phyloP scores from a whole-genome alignment of 2,797 vertebrate species.

The Enteromius anoplus region DNA sequence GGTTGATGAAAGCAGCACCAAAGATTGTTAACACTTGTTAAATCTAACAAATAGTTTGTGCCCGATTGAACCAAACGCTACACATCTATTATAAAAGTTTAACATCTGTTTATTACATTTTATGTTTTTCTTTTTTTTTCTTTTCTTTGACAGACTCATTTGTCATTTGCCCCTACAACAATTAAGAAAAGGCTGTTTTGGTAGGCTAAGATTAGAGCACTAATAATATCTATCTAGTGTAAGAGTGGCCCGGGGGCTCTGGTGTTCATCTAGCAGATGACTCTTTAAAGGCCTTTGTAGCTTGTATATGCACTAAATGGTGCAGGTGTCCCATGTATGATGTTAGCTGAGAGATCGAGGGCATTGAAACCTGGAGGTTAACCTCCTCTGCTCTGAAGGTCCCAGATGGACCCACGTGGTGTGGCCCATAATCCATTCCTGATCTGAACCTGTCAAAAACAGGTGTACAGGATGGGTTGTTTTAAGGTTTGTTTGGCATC shows the following conservation, averaged over 20 bases:
- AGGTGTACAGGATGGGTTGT: not conserved
- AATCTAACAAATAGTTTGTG: too few species aligned
- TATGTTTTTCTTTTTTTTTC: too few species aligned
- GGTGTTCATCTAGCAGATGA: not conserved
- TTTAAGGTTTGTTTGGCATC: not conserved
- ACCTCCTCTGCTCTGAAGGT: not conserved
- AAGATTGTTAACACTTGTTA: too few species aligned
- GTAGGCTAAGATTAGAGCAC: not conserved
- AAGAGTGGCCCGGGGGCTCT: not conserved
- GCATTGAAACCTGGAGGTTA: not conserved
- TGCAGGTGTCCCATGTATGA: not conserved
- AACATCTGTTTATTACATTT: too few species aligned
- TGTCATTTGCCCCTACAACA: not conserved
- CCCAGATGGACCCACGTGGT: conserved; percentile 3
- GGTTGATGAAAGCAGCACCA: too few species aligned
- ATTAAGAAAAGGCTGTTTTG: not conserved
- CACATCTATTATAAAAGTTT: too few species aligned
- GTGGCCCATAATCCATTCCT: not conserved
- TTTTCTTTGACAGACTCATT: not conserved
- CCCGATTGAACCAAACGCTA: too few species aligned
- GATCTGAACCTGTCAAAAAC: not conserved
- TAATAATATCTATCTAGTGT: not conserved
- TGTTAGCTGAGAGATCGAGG: not conserved
- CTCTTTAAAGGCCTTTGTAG: not conserved
- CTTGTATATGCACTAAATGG: not conserved